Evolutionary conservation across 1,140 invertebrate species (phyloP), one percentile per base, ranked within the genome.

Genomic region (Cydia fagiglandana): DNA sequence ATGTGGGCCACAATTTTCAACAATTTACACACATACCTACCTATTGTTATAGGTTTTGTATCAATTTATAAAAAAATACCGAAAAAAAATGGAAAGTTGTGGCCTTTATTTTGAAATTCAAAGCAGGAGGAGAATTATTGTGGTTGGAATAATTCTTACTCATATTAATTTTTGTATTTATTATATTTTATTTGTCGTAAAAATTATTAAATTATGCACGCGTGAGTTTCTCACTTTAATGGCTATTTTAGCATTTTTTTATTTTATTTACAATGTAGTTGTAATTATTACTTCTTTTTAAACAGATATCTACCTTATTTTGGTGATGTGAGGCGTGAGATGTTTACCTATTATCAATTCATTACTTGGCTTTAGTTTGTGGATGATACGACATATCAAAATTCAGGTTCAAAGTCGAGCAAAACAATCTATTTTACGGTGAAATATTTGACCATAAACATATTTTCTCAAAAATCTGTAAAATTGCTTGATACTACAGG

Each of bases 71-170:
- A 15, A 56, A 47, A 47, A 13, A 4, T 13, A 47, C n/a, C 9
- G 6, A 56, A 56, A 56, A 61, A 20, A 24, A 24, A 61, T 24
- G 7, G 56, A 20, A 61, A 53, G 15, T 61, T 20, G 17, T 2
- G 56, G 17, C 56, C 20, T 61, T 61, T 61, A 24, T 61, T 61
- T 61, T 61, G 17, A 61, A 61, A 53, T 4, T 50, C 4, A n/a
- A 3, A 24, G 17, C n/a, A 17, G 34, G 38, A 70, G 66, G 64
- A 64, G 53, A 75, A 75, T 74, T 78, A 78, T 80, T 56, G 75
- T 78, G 79, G 79, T 80, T 80, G 79, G 79, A 78, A 76, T 80
- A 34, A 80, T 80, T 80, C 79, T 66, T 77, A 34, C 76, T 74
- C 56, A 38, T 76, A 64, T 12, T 73, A n/a, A 68, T 50, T 86